Base-by-base conservation (phyloP, 2,888 invertebrate genomes). In the Lycaena phlaeas region DNA sequence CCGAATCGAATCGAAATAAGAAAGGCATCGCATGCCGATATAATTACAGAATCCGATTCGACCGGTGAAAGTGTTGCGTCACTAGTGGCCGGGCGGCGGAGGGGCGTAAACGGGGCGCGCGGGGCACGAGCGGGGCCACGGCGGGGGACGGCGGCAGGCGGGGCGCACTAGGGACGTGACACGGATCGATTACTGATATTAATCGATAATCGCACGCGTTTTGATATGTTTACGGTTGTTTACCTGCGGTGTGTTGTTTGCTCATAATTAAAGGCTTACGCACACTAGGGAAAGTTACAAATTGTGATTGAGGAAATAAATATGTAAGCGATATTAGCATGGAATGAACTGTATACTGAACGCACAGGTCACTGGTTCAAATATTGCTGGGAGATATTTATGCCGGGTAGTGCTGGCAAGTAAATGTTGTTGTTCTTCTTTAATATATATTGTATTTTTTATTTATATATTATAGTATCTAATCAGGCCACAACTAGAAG, bases 51-150 rank as follows among this genome's bases (percentile, higher is more conserved):
- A 51, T 52, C 45, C 46, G 42, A 40, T 47, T 46, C 43, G 53
- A 57, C 56, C 53, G 64, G 78, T 73, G 79, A 79, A 79, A 79
- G 79, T 68, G 63, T 79, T 78, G 55, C 72, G 70, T 76, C 71
- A 72, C 53, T n/a, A n/a, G n/a, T n/a, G n/a, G n/a, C n/a, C 2
- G 4, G 2, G 22, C 3, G 22, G 6, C 2, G 2, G 9, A 6
- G 18, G 27, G 27, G 12, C n/a, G n/a, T n/a, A n/a, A n/a, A n/a
- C n/a, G 4, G 17, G 29, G 29, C 14, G 4, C 2, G 15, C 9
- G 17, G 4, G 11, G 29, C 9, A 17, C 1, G 18, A 3, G 9
- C 31, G 31, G 11, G 10, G 12, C 14, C 14, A 9, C 29, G 3
- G 9, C 14, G n/a, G 30, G 29, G 22, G 15, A n/a, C n/a, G 28